Base-by-base conservation (phyloP, 92 coral and sea anemone genomes). In the Epizoanthus fatuus region DNA sequence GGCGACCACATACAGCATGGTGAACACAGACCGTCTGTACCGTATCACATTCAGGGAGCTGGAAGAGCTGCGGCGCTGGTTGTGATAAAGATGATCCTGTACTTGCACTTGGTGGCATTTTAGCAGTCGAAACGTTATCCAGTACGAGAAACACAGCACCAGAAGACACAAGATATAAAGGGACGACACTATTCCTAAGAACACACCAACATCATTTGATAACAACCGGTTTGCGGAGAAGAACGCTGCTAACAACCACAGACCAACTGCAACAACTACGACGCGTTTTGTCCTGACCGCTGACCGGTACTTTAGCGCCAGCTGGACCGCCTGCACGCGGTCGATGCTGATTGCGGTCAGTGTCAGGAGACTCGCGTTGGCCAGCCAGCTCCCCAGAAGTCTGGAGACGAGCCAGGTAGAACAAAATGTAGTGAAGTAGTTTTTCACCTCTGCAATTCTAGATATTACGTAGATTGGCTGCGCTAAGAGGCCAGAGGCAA, bases 371-470 rank as follows among this genome's bases (percentile, higher is more conserved):
- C 82, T 77, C 3, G 70, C 65, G 20, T 59, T 77, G 16, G 82
- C 82, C 16, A 77, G 58, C 82, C 82, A 77, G 53, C 57, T 60
- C 15, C 82, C 82, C 19, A 77, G 69, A 42, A 77, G 82, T 39
- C 82, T 77, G 7, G 82, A 77, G 19, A 77, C 69, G 25, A 77
- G 82, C 82, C 82, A 77, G 16, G 82, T 77, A 55, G 56, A 77
- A 10, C 82, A 77, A 17, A 77, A 77, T 11, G 82, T 77, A 38
- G 54, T 59, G 70, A 60, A 38, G 42, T 77, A 60, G 15, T 60
- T 3, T 59, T 77, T 77, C 19, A 77, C 20, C 29, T 77, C 82
- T 10, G 82, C 82, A 59, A 77, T 45, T 44, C 82, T 77, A 15
- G 82, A 77, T 22, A 77, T 55, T 19, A 29, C 69, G 25, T 77